Base-by-base conservation (phyloP, 1,140 invertebrate species). In the Macrosteles quadrilineatus region DNA sequence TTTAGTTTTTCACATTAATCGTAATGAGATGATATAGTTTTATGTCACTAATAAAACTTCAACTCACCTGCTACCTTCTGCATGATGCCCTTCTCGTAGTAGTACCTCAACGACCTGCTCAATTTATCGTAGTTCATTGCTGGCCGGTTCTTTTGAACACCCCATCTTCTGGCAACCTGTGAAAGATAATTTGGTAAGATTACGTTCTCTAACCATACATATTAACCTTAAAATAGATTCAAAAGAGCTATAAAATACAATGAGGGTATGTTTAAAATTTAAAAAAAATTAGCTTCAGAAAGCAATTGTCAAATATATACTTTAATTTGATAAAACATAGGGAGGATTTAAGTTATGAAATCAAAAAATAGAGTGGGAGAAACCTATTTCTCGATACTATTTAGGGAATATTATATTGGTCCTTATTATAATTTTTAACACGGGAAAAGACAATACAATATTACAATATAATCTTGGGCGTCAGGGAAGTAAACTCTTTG, bases 11-110 rank as follows among this genome's bases (percentile, higher is more conserved):
- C n/a, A n/a, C n/a, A n/a, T n/a, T n/a, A n/a, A n/a, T n/a, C n/a
- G n/a, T n/a, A n/a, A n/a, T n/a, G n/a, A n/a, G n/a, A n/a, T n/a
- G n/a, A n/a, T n/a, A n/a, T n/a, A n/a, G n/a, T n/a, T n/a, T n/a
- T n/a, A n/a, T n/a, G n/a, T n/a, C n/a, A n/a, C n/a, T n/a, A n/a
- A n/a, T n/a, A n/a, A n/a, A n/a, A n/a, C 32, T 36, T 14, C 32
- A 4, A 36, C 32, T 83, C 81, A 85, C 91, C 94, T 65, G 95
- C 94, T 0, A 98, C 96, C 83, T 98, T 98, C 79, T 97, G 95
- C 92, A 99, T 98, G 78, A 99, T 99, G 25, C 95, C 95, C 80
- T 98, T 98, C 80, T 98, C 95, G 79, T 98, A 98, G 77, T 98
- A 98, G 77, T 98, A 98, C 11, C 96, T 85, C 9, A 98, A 83